Conservation (phyloP, 2,888 invertebrate genomes). For the Watsonalla binaria region DNA sequence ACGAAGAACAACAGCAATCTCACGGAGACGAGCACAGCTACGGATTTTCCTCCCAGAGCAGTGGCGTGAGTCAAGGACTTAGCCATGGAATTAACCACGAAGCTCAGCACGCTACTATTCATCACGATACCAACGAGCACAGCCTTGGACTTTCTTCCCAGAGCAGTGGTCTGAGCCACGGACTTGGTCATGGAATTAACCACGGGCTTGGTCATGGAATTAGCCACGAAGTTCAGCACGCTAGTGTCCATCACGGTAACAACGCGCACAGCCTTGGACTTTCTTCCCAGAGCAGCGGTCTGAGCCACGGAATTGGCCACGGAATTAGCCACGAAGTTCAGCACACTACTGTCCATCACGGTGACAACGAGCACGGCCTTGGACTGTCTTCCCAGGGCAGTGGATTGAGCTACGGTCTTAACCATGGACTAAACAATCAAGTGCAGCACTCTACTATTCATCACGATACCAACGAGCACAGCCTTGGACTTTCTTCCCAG, state of each 20-base stretch:
- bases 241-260: background rate
- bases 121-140: background rate
- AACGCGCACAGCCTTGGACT: background rate
- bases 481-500: background rate
- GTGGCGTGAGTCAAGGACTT: background rate
- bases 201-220: background rate
- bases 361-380: background rate
- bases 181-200: background rate
- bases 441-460: background rate
- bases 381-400: background rate
- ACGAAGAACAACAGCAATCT: background rate
- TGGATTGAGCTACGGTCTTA: background rate
- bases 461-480: conserved; percentile 1
- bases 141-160: background rate
- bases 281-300: too few species aligned
- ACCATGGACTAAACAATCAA: background rate
- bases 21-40: conserved; percentile 1
- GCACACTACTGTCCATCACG: too few species aligned
- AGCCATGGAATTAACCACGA: background rate
- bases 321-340: too few species aligned
- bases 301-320: too few species aligned
- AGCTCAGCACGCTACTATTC: background rate
- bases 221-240: background rate
- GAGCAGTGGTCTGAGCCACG: background rate
- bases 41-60: background rate